Base-by-base conservation (phyloP, 2,113 vertebrate genomes). In the Vulpes lagopus region DNA sequence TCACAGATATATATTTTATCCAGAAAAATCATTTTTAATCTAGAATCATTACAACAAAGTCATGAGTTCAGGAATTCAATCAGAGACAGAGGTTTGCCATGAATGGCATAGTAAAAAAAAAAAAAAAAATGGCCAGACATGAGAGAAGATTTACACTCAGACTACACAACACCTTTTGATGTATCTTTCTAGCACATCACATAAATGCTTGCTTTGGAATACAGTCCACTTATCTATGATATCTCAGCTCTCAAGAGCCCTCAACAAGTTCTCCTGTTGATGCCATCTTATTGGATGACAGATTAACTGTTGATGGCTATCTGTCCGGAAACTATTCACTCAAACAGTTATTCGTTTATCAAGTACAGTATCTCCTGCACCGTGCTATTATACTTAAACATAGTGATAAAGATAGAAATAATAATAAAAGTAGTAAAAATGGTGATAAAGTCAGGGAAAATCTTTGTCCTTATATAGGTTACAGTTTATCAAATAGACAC, bases 361-460 rank as follows among this genome's bases (percentile, higher is more conserved):
- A 92, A 49, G 20, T 89, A 35, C 8, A 90, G 1, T 92, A 84
- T 69, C 74, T 90, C 60, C 93, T 83, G 3, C 30, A 90, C 35
- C 60, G 1, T 65, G 64, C 53, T 78, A 0, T 94, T 73, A 93
- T 73, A 32, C 80, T 65, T 82, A 62, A 55, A 25, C 6, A 80
- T 11, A 69, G 19, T 67, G 81, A 94, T 82, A 85, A 94, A 88
- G 32, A 81, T 43, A 94, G 93, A 69, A 22, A 88, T 80, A 80
- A 71, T 74, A 92, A 92, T 85, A 53, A 92, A 16, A 82, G 20
- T 76, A 64, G 81, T 90, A 92, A 83, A 95, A 95, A 83, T 69
- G 38, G 62, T 62, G 67, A 95, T 69, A 94, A 96, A 96, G 22
- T 14, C 38, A 87, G 35, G 85, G 95, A 80, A 86, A 95, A 92